Evolutionary conservation across 2,113 vertebrate genomes (phyloP), one percentile per base, ranked within the genome.

Genomic region (Poeciliopsis occidentalis): DNA sequence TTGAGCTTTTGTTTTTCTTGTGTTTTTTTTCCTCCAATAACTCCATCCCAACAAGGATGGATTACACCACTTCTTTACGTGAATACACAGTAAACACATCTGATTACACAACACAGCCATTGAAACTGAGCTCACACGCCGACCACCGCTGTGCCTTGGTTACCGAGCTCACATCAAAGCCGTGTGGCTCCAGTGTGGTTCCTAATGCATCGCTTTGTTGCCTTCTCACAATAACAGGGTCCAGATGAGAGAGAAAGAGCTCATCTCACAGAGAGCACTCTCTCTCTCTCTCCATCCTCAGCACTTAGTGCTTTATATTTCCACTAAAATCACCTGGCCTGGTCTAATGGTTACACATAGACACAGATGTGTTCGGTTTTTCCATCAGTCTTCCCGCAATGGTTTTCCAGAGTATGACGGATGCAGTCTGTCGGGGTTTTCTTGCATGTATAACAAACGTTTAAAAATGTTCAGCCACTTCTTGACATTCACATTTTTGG

Each of bases 131-230:
- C 90, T 88, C 84, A 79, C 88, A 88, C 87, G 74, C 86, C 83
- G 89, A 86, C 90, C 89, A 90, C 90, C 80, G 89, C 90, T 92
- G 88, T 70, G 84, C 87, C 82, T 84, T 83, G 90, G 89, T 92
- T 84, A 84, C 91, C 73, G 76, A 89, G 90, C 90, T 89, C 86
- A 94, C 93, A 93, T 95, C 94, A 95, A 94, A 95, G 93, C 90
- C 68, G 82, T 71, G 85, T 82, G 84, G 87, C 86, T 91, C 87
- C 90, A 82, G 73, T 82, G 85, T 88, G 90, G 87, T 76, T 92
- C 90, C 92, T 94, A 94, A 93, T 93, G 93, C 92, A 93, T 75
- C 80, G 92, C 93, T 94, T 95, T 93, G 93, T 93, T 92, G 93
- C 90, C 84, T 85, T 83, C 90, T 90, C 90, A 92, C 92, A 94